Evolutionary conservation across 1,140 invertebrate species (phyloP).

Genomic region (Pentalonia nigronervosa): DNA sequence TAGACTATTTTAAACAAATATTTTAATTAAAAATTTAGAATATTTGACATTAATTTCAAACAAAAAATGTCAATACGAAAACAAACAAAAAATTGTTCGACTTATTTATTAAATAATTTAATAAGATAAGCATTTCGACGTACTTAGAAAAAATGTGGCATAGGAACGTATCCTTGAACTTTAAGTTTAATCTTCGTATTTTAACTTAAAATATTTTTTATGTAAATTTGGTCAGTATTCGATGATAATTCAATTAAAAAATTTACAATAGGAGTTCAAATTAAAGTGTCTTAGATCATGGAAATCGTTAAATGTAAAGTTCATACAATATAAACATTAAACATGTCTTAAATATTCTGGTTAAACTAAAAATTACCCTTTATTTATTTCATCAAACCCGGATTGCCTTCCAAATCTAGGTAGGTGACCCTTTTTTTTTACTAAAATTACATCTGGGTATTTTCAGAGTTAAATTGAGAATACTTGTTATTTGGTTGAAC

Average conservation of each 20-base stretch:
- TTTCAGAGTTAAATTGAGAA: neutral
- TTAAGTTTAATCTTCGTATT: neutral
- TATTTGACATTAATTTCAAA: neutral
- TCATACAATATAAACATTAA: neutral
- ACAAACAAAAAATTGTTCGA: neutral
- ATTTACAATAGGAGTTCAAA: neutral
- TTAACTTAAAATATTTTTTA: neutral
- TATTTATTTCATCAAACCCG: neutral
- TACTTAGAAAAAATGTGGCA: neutral
- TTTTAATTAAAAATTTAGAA: neutral
- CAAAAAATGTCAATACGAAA: neutral
- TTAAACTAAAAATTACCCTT: neutral
- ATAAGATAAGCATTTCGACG: neutral
- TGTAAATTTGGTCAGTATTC: too few relatives aligned
- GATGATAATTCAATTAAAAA: too few relatives aligned
- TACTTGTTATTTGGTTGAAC: neutral
- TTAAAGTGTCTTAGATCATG: neutral
- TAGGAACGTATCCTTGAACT: neutral
- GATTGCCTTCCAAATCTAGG: neutral
- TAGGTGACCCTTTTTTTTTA: neutral
- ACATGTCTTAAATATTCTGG: neutral
- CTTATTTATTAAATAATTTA: neutral
- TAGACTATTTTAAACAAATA: neutral
- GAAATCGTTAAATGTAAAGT: neutral
- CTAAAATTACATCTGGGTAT: neutral